Evolutionary conservation across 2,113 vertebrate species (phyloP), one percentile per base, ranked within the genome.

Genomic region (Ceyx margarethae): DNA sequence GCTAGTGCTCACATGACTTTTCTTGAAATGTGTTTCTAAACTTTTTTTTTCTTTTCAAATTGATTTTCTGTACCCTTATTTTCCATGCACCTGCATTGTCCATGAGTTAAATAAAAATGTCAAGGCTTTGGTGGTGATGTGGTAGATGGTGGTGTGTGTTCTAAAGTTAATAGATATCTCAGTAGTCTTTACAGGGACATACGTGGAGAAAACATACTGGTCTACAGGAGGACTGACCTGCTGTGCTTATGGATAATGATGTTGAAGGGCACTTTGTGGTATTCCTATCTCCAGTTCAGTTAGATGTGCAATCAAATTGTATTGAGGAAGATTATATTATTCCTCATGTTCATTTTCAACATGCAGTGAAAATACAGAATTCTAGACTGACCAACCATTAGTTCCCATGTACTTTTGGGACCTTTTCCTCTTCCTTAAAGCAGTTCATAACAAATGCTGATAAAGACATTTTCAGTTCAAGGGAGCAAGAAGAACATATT

Each of bases 1-100:
- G 50, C 65, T 95, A 68, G 50, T 86, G 69, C 22, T 94, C 79
- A 87, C 60, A 84, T n/a, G 56, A 81, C 76, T 92, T 90, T 87
- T 81, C 54, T 61, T 81, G 37, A 90, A 88, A 78, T 25, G 60
- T 71, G 25, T 86, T 96, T 92, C 94, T 77, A 79, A 90, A 89
- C 48, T 68, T 54, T 62, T 77, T 66, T 87, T 85, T 68, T 53
- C 31, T 87, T 85, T 68, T 53, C 31, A 93, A 58, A 77, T 46
- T 89, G 8, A 56, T 93, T 95, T 91, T 79, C 80, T 84, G 93
- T 84, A 57, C 40, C 9, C 31, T 61, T 84, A 81, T 81, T 95
- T 92, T 28, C 51, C 67, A 20, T 71, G 23, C 21, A 53, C 86
- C 61, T 86, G 20, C 73, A 72, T 78, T 50, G 69, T 74, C 85